Conservation (phyloP, 2,797 vertebrate species). For the Enteromius treurensis region DNA sequence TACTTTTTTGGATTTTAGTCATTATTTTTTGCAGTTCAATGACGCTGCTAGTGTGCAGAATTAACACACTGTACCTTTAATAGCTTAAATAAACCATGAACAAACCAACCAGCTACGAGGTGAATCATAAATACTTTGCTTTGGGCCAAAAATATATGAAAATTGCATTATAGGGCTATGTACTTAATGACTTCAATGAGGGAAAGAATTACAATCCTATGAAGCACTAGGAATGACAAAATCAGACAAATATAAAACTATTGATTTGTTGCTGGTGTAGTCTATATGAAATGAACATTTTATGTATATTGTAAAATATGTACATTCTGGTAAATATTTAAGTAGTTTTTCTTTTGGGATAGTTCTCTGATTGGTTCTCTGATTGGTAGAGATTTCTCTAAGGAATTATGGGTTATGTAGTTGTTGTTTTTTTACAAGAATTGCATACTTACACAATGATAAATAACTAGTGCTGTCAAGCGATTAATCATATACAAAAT, state of each 20-base stretch:
- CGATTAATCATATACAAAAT: too few relatives aligned
- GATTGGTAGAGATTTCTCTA: neutral
- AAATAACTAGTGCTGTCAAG: too few relatives aligned
- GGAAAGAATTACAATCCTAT: neutral
- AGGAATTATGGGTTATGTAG: slow-evolving; percentile 12
- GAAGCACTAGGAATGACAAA: neutral
- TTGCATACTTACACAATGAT: too few relatives aligned
- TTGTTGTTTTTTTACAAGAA: neutral
- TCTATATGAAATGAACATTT: neutral
- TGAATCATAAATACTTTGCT: neutral
- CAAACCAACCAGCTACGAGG: neutral
- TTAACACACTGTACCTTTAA: neutral
- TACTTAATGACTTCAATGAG: neutral
- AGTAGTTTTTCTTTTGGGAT: neutral
- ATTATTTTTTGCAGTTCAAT: neutral
- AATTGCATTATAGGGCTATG: neutral
- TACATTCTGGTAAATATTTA: neutral
- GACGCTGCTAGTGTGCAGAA: neutral
- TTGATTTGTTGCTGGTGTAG: neutral
- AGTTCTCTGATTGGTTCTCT: too few relatives aligned
- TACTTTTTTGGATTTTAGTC: neutral
- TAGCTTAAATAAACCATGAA: neutral
- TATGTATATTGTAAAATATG: neutral
- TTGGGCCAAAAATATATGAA: neutral
- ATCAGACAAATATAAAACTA: neutral